phyloP scores from a whole-genome alignment of 92 coral and sea anemone genomes.

The Porites rus region DNA sequence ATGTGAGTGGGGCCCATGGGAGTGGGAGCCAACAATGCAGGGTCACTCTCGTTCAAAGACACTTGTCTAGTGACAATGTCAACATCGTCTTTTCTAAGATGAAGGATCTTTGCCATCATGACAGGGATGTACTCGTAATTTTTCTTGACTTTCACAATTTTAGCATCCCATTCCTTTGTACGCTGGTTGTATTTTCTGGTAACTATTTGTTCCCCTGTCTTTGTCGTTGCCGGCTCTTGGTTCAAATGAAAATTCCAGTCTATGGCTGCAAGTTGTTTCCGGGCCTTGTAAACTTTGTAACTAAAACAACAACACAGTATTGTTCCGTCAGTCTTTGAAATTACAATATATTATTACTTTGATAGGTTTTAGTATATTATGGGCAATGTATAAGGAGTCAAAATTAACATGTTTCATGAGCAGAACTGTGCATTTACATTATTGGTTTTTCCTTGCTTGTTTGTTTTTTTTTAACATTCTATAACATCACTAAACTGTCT shows the following conservation, averaged over 20 bases:
- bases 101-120: slow-evolving; percentile 43
- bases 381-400: not conserved
- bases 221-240: slow-evolving; percentile 29
- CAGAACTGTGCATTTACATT: not conserved
- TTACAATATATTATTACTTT: slow-evolving; percentile 1
- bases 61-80: slow-evolving; percentile 26
- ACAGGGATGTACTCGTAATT: slow-evolving; percentile 40
- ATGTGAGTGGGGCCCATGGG: no score
- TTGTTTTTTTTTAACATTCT: not conserved
- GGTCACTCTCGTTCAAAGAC: slow-evolving; percentile 45
- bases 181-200: slow-evolving; percentile 59
- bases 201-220: slow-evolving; percentile 34
- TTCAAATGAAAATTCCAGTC: slow-evolving; percentile 53
- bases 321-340: not conserved
- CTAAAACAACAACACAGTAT: not conserved
- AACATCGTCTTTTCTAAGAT: slow-evolving; percentile 28
- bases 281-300: slow-evolving; percentile 6
- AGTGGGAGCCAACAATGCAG: slow-evolving; percentile 44
- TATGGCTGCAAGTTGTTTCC: slow-evolving; percentile 16
- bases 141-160: slow-evolving; percentile 39
- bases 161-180: slow-evolving; percentile 59
- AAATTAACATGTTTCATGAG: not conserved
- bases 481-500: not conserved
- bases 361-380: not conserved
- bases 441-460: slow-evolving; percentile 2